These are phyloP conservation scores for Cheirogaleus major DNA, from an alignment of 2,797 vertebrate species.

Conservation along the genomic window DNA sequence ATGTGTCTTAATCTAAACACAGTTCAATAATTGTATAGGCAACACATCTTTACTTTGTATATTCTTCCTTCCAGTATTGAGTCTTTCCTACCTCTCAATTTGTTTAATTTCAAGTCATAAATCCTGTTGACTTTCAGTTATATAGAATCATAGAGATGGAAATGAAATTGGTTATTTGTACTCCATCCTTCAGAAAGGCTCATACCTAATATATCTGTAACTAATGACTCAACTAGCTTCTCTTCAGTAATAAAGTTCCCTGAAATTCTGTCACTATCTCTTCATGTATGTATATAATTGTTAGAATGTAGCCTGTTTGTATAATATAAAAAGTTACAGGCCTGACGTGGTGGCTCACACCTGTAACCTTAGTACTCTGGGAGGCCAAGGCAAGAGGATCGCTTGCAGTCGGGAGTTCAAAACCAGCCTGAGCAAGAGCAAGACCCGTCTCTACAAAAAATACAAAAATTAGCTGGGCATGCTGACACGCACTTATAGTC, in stretches of 20 bases:
- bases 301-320: not conserved
- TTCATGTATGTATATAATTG: not conserved
- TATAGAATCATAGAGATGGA: slow-evolving; percentile 6
- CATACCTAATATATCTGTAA: not conserved
- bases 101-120: not conserved
- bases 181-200: not conserved
- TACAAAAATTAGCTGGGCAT: no score
- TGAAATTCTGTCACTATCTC: not conserved
- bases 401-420: no score
- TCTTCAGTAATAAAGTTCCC: not conserved
- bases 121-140: not conserved
- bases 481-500: no score
- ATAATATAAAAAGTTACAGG: not conserved
- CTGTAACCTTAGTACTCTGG: no score
- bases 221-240: not conserved
- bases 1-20: not conserved
- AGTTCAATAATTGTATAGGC: not conserved
- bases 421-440: no score
- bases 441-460: no score
- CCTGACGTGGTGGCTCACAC: no score
- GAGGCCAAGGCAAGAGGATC: no score
- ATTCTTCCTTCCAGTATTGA: not conserved
- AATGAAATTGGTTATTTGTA: not conserved
- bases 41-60: not conserved
- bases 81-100: not conserved